phyloP scores from a whole-genome alignment of 1,140 invertebrate genomes.

The Leptopilina boulardi region DNA sequence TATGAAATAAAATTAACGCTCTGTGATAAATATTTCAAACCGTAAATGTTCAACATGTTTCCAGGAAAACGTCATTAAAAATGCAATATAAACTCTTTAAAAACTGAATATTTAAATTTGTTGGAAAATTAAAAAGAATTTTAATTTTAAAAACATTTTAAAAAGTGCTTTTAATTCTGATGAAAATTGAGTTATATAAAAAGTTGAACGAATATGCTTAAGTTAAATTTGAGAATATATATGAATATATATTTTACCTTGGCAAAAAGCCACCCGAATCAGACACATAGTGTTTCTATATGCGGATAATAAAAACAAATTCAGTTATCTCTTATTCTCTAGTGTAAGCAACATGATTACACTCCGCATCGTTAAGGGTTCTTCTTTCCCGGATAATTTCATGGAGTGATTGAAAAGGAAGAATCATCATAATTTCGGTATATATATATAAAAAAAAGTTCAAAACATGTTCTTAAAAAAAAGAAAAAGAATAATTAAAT shows the following conservation, averaged over 20 bases:
- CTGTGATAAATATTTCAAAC: constrained; percentile 21
- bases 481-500: constrained; percentile 46
- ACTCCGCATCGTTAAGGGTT: constrained; percentile 21
- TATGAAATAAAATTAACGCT: constrained; percentile 27
- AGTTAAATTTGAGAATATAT: not conserved
- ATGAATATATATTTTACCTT: not conserved
- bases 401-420: not conserved
- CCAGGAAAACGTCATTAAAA: not conserved
- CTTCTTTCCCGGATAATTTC: not conserved
- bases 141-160: not conserved
- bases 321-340: not conserved
- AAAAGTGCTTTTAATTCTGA: not conserved
- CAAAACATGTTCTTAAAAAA: not conserved
- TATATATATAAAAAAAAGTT: not conserved
- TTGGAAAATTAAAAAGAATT: not conserved
- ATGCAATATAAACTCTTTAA: constrained; percentile 4
- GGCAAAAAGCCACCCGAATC: not conserved
- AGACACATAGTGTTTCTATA: not conserved
- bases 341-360: constrained; percentile 5
- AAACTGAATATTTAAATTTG: constrained; percentile 10
- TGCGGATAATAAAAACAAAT: constrained; percentile 23
- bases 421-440: not conserved
- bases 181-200: constrained; percentile 7
- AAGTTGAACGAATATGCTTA: not conserved
- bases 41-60: not conserved